Base-by-base conservation (phyloP, 2,888 invertebrate genomes). In the Merodon equestris region DNA sequence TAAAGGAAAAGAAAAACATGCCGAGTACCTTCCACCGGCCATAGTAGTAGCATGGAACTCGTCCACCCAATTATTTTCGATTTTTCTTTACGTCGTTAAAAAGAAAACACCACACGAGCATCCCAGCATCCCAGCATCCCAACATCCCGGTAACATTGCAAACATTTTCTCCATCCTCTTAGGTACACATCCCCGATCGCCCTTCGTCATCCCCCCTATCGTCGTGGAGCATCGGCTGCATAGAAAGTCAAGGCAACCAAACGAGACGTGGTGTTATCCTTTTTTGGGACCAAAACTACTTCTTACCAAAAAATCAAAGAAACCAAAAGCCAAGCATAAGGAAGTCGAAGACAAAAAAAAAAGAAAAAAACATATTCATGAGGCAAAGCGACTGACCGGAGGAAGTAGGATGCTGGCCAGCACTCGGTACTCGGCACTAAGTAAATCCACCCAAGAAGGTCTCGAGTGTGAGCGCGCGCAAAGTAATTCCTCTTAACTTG, bases 41-140 rank as follows among this genome's bases (percentile, higher is more conserved):
- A 57, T 67, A 44, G 64, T 38, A 63, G 40, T 14, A 60, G 42
- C 47, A 68, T 57, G 63, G 19, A 79, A 66, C 79, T 79, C 74
- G 81, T 81, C 81, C 81, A 75, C 81, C 81, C 81, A 81, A 81
- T 81, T 81, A 81, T 81, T 81, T 81, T 81, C 75, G 81, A 81
- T 81, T 81, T 81, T 81, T 75, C 75, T 75, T 74, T 56, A 42
- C 79, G 51, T 56, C 54, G 68, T 79, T 63, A 45, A 47, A 53
- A 58, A 72, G 45, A 19, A 72, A 63, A 72, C 77, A 67, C 50
- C 64, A 34, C 50, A 67, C 50, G 61, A 66, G 56, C 44, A 51
- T 47, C n/a, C n/a, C n/a, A n/a, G n/a, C n/a, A n/a, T n/a, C n/a
- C n/a, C 18, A 36, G 36, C 47, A 15, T 34, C 40, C 40, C 47